Conservation (phyloP, 2,113 vertebrate species). For the Microcebus murinus region DNA sequence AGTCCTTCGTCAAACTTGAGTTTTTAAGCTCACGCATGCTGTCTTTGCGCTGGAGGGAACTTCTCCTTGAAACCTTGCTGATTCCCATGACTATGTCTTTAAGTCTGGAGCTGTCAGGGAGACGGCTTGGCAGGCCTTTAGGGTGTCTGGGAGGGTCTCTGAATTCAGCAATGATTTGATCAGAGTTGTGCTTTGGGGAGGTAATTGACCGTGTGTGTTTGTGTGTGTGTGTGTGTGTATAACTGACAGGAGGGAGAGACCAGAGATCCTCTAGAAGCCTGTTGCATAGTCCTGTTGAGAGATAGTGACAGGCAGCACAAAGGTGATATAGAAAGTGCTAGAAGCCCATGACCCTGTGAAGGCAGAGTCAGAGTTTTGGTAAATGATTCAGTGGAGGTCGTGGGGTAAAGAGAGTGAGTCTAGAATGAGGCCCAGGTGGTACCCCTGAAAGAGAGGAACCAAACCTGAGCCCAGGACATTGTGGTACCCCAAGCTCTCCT, state of each 20-base stretch:
- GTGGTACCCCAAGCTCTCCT: not conserved
- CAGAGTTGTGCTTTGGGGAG: not conserved
- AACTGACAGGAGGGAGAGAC: not conserved
- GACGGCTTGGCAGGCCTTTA: not conserved
- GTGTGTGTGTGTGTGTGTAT: not conserved
- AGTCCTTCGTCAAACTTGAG: not conserved
- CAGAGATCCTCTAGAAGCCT: not conserved
- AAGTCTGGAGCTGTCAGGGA: not conserved
- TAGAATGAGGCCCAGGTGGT: not conserved
- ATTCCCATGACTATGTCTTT: not conserved
- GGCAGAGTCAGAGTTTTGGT: not conserved
- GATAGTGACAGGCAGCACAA: not conserved
- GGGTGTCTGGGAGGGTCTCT: not conserved
- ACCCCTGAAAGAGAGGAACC: not conserved
- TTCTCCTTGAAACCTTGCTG: not conserved
- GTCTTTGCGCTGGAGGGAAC: not conserved
- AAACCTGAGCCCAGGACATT: not conserved
- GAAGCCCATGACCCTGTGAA: not conserved
- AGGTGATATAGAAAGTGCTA: not conserved
- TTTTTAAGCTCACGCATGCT: not conserved
- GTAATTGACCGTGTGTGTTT: not conserved
- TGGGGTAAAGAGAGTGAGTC: not conserved
- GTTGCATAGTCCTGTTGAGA: not conserved
- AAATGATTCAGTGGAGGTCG: not conserved
- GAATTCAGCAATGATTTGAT: not conserved